Percentiles rank a stretch among this genome's conserved stretches.
phyloP scores from a whole-genome alignment of 1,140 invertebrate genomes.

The Pentalonia nigronervosa region DNA sequence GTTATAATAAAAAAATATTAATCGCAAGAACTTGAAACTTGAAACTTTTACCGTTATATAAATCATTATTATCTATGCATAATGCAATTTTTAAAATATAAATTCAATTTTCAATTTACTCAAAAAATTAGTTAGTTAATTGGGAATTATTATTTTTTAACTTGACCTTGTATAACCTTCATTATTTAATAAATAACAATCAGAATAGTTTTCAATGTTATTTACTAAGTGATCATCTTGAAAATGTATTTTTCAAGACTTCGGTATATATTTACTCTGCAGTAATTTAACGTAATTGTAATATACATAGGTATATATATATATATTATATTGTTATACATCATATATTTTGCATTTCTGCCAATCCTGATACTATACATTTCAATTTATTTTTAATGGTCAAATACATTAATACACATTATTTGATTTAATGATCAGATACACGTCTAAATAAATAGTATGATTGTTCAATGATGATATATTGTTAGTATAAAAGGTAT shows the following conservation, averaged over 20 bases:
- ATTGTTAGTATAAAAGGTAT: not conserved
- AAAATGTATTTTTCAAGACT: not conserved
- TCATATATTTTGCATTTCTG: not conserved
- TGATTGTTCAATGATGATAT: not conserved
- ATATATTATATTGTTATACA: not conserved
- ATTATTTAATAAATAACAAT: not conserved
- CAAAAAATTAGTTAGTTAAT: not conserved
- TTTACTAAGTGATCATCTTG: not conserved
- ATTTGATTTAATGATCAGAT: not conserved
- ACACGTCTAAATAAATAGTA: not conserved
- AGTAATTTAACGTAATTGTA: not conserved
- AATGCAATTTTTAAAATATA: not conserved
- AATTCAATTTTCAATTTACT: not conserved
- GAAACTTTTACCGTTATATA: not conserved
- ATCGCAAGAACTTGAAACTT: not conserved
- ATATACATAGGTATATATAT: not conserved
- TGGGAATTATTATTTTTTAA: not conserved
- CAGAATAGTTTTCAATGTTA: not conserved
- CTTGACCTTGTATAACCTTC: not conserved
- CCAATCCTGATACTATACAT: not conserved
- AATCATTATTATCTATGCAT: not conserved
- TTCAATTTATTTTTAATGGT: not conserved
- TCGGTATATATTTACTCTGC: not conserved
- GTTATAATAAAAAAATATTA: not conserved
- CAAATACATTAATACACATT: not conserved